Evolutionary conservation across 2,888 invertebrate species (phyloP).

Genomic region (Limenitis camilla): DNA sequence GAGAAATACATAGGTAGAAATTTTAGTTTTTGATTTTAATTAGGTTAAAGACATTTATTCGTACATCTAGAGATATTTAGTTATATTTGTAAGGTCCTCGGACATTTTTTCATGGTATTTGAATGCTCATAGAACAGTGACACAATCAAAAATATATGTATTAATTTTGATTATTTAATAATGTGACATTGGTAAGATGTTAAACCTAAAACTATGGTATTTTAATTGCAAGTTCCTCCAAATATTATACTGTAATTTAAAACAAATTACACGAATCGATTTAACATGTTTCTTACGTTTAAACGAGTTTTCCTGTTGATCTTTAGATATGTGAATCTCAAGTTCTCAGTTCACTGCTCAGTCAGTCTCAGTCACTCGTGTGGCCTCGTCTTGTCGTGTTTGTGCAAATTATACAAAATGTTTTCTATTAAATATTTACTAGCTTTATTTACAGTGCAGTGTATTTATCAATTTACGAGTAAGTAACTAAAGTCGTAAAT

Average conservation of each 20-base stretch:
- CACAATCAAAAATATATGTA: too few species aligned
- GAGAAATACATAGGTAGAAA: too few species aligned
- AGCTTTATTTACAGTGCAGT: slow-evolving; percentile 22
- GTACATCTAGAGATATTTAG: too few species aligned
- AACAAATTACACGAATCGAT: neutral
- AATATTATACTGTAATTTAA: neutral
- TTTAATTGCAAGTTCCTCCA: too few species aligned
- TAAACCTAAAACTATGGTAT: too few species aligned
- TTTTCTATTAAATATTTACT: slow-evolving; percentile 18
- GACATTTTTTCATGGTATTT: too few species aligned
- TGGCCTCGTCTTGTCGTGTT: neutral
- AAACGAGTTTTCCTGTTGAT: slow-evolving; percentile 20
- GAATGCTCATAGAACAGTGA: too few species aligned
- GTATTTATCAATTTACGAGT: slow-evolving; percentile 22
- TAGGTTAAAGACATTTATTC: too few species aligned
- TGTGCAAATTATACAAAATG: slow-evolving; percentile 16
- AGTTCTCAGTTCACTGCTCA: slow-evolving; percentile 1
- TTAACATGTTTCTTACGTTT: neutral
- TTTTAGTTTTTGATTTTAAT: too few species aligned
- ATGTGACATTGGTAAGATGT: too few species aligned
- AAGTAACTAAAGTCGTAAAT: slow-evolving; percentile 20
- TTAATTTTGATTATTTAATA: too few species aligned
- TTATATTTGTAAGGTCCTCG: too few species aligned
- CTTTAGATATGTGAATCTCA: slow-evolving; percentile 9
- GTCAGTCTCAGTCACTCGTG: slow-evolving; percentile 2